These are phyloP conservation scores for Samia ricini DNA, from an alignment of 1,140 invertebrate species.

Conservation along the genomic window DNA sequence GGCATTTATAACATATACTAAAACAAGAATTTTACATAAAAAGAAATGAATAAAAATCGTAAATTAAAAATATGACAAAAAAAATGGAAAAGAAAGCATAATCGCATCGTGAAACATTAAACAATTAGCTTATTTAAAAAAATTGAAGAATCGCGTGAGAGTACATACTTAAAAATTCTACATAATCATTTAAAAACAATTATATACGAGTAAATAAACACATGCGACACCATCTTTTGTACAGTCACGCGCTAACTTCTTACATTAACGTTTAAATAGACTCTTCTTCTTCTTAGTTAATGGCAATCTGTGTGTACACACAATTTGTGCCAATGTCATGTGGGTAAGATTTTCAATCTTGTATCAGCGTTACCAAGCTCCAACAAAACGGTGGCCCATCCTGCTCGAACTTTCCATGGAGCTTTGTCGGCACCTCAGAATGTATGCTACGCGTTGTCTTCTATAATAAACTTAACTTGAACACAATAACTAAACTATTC, in stretches of 20 bases:
- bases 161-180: constrained; percentile 6
- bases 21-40: background rate
- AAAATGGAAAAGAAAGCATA: background rate
- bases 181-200: constrained; percentile 9
- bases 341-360: too few species aligned
- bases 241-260: constrained; percentile 1
- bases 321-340: too few species aligned
- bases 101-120: background rate
- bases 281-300: too few species aligned
- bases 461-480: too few species aligned
- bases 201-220: constrained; percentile 13
- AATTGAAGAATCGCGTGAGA: constrained; percentile 12
- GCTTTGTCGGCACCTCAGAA: too few species aligned
- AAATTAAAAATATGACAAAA: background rate
- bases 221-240: background rate
- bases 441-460: too few species aligned
- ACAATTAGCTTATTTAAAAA: constrained; percentile 22
- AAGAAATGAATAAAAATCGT: background rate
- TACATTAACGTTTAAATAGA: too few species aligned
- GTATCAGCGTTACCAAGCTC: too few species aligned
- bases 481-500: too few species aligned
- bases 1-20: background rate
- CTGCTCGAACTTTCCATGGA: too few species aligned
- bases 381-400: too few species aligned
- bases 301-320: too few species aligned